Conservation (phyloP, 2,888 invertebrate species). For the Ditylenchus weischeri region DNA sequence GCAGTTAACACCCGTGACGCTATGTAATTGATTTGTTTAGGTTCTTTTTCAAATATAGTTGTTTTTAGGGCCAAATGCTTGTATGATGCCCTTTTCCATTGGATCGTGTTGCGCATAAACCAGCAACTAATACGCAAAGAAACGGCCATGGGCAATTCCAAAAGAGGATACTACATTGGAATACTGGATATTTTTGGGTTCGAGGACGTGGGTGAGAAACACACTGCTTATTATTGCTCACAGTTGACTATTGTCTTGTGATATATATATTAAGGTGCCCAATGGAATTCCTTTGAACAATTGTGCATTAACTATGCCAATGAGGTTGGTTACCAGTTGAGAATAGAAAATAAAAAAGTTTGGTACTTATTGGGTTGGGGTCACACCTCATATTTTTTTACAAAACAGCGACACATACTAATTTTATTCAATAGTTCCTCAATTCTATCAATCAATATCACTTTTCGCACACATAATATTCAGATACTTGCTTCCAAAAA, state of each 20-base stretch:
- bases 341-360: not conserved
- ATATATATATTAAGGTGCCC: slow-evolving; percentile 36
- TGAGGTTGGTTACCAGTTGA: not conserved
- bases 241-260: too few relatives aligned
- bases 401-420: too few relatives aligned
- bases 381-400: too few relatives aligned
- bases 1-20: slow-evolving; percentile 87
- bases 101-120: slow-evolving; percentile 93
- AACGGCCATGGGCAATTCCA: slow-evolving; percentile 31
- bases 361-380: too few relatives aligned
- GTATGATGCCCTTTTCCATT: slow-evolving; percentile 91
- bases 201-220: slow-evolving; percentile 75
- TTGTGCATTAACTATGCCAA: slow-evolving; percentile 79
- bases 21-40: slow-evolving; percentile 63
- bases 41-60: too few relatives aligned
- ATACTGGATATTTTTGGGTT: slow-evolving; percentile 63
- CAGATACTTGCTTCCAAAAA: too few relatives aligned
- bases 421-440: too few relatives aligned
- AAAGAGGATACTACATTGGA: slow-evolving; percentile 81
- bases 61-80: slow-evolving; percentile 77
- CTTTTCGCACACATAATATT: too few relatives aligned
- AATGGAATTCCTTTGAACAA: slow-evolving; percentile 80
- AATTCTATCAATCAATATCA: too few relatives aligned
- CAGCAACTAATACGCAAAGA: slow-evolving; percentile 73
- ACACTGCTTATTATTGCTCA: too few relatives aligned